Base-by-base conservation (phyloP, 2,888 invertebrate species). In the Pharmacophagus antenor region DNA sequence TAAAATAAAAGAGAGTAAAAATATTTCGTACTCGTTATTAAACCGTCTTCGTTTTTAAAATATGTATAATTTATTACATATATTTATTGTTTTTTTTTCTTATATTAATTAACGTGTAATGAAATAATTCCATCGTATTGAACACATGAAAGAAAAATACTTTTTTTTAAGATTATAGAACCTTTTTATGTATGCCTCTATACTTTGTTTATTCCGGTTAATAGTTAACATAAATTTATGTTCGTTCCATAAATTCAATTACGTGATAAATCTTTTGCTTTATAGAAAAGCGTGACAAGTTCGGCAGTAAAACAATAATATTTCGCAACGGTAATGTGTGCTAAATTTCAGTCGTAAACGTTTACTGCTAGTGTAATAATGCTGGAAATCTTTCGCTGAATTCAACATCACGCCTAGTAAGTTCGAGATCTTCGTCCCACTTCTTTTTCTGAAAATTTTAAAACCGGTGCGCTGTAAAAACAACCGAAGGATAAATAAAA, bases 401-500 rank as follows among this genome's bases (percentile, higher is more conserved):
- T 46, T 47, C 52, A 42, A 46, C 50, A 47, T 51, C 51, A 41
- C 46, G 41, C 41, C 37, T 23, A 12, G 56, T 25, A 61, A 61
- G 56, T 62, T 58, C 51, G 37, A 58, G 57, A 62, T 47, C 31
- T 37, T 41, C 46, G 10, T 47, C 37, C 63, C 63, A 3, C 37
- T 8, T 4, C 15, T 37, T n/a, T n/a, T n/a, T 1, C 37, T 68
- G 73, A 63, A 72, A 71, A 72, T 68, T 71, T 73, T 69, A 68
- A 74, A 73, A 76, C 70, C 67, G 49, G 54, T 61, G 66, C 60
- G 62, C 64, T 63, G 67, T 68, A 63, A 67, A n/a, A 73, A 70
- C 70, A 70, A 76, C 64, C 49, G 12, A 58, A 67, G 68, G 69
- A 72, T 67, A 70, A 74, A 74, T 77, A 79, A 72, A 70, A 70